These are phyloP conservation scores for Cyprinodon tularosa DNA, from an alignment of 2,113 vertebrate genomes.

Conservation along the genomic window DNA sequence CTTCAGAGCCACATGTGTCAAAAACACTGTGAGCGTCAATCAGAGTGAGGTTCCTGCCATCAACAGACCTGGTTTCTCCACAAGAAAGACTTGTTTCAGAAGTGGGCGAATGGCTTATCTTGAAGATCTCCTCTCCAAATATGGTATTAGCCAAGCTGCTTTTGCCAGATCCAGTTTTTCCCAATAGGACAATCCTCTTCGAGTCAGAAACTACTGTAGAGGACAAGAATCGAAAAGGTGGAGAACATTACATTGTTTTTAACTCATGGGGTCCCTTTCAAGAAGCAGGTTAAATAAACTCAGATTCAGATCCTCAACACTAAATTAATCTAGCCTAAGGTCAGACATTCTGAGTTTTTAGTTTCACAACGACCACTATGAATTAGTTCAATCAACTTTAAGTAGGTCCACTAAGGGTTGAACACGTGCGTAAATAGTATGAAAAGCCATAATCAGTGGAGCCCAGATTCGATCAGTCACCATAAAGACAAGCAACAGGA, in stretches of 20 bases:
- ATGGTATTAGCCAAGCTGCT: constrained; percentile 51
- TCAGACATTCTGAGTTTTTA: too few species aligned
- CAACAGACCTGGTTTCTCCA: background rate
- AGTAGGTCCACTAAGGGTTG: too few species aligned
- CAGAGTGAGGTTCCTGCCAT: constrained; percentile 14
- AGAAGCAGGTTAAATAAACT: background rate
- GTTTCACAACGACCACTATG: too few species aligned
- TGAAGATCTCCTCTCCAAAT: constrained; percentile 3
- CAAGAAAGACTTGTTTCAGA: background rate
- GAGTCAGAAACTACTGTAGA: background rate
- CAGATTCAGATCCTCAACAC: background rate
- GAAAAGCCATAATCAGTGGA: too few species aligned
- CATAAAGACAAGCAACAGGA: too few species aligned
- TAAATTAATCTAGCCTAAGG: background rate
- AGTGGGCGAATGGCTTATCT: background rate
- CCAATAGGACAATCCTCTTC: constrained; percentile 34
- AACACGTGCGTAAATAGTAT: too few species aligned
- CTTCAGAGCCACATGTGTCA: constrained; percentile 9
- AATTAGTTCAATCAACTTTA: too few species aligned
- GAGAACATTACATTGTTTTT: rapidly evolving
- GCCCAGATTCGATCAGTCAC: too few species aligned
- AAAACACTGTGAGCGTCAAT: constrained; percentile 43
- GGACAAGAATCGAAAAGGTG: background rate
- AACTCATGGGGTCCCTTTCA: background rate
- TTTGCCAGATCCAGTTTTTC: constrained; percentile 55